phyloP scores from a whole-genome alignment of 2,888 invertebrate genomes.

The Philereme vetulata region DNA sequence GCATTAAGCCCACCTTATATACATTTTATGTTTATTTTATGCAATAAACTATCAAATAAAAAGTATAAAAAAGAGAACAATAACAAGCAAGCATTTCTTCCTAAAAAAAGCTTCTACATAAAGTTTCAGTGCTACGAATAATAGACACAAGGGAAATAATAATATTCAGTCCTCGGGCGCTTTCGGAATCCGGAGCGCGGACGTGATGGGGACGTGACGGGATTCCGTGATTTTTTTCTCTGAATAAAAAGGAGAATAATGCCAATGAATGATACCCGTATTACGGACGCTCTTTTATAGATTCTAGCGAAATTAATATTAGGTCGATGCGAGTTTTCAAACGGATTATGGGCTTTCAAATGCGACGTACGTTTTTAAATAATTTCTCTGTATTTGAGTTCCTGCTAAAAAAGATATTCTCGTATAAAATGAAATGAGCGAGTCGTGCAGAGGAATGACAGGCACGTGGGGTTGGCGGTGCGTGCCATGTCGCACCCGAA shows the following conservation, averaged over 20 bases:
- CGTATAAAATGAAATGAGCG: conserved; percentile 25
- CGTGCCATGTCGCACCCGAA: conserved; percentile 18
- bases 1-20: too few species aligned
- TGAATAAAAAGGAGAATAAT: conserved; percentile 40
- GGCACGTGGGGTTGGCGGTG: conserved; percentile 21
- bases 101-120: conserved; percentile 7
- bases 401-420: conserved; percentile 19
- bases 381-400: conserved; percentile 5
- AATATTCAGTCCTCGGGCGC: conserved; percentile 32
- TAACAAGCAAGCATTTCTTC: conserved; percentile 10
- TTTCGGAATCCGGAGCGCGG: conserved; percentile 29
- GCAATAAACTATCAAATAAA: not conserved
- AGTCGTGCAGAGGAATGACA: conserved; percentile 19
- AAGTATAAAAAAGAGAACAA: conserved; percentile 6
- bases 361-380: conserved; percentile 5
- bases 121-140: conserved; percentile 24
- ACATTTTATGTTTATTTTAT: too few species aligned
- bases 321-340: conserved; percentile 24
- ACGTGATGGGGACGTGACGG: conserved; percentile 35
- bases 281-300: conserved; percentile 12
- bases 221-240: conserved; percentile 39
- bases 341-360: not conserved
- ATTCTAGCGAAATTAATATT: conserved; percentile 22
- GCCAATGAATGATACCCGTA: conserved; percentile 8
- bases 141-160: conserved; percentile 36